These are phyloP conservation scores for Nebria brevicollis DNA, from an alignment of 2,888 invertebrate genomes.

Conservation along the genomic window DNA sequence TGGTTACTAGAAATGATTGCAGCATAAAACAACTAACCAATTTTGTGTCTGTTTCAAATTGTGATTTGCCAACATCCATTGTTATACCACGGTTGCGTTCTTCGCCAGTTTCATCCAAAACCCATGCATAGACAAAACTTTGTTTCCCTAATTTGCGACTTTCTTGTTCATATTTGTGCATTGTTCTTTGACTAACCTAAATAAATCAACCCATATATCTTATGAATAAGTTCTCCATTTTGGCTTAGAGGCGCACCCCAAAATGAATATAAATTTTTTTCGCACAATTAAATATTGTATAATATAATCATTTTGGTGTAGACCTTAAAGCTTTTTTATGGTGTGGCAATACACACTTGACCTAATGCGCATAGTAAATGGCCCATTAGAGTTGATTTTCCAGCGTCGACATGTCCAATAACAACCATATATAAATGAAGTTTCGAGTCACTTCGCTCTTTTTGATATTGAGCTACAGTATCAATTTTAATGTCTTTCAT, in stretches of 20 bases:
- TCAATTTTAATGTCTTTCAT: constrained; percentile 69
- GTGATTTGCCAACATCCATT: constrained; percentile 96
- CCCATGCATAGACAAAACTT: constrained; percentile 99
- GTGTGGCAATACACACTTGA: constrained; percentile 65
- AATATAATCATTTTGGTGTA: too few relatives aligned
- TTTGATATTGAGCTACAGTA: constrained; percentile 72
- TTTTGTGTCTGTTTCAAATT: constrained; percentile 90
- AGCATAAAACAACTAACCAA: constrained; percentile 50
- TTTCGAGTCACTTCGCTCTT: constrained; percentile 82
- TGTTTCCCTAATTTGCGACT: constrained; percentile 97
- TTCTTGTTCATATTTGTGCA: constrained; percentile 98
- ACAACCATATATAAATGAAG: constrained; percentile 91
- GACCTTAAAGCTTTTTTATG: too few relatives aligned
- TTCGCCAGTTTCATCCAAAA: constrained; percentile 97
- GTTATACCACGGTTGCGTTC: constrained; percentile 97
- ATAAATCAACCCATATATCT: constrained; percentile 21
- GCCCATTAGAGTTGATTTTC: constrained; percentile 97
- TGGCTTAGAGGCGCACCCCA: too few relatives aligned
- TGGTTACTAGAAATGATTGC: neutral
- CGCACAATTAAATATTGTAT: too few relatives aligned
- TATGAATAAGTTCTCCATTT: neutral
- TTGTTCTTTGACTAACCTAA: constrained; percentile 78
- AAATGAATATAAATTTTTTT: too few relatives aligned
- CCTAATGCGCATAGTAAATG: constrained; percentile 88
- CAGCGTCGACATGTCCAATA: constrained; percentile 97